Conservation (phyloP, 2,113 vertebrate genomes). For the Heteronetta atricapilla region DNA sequence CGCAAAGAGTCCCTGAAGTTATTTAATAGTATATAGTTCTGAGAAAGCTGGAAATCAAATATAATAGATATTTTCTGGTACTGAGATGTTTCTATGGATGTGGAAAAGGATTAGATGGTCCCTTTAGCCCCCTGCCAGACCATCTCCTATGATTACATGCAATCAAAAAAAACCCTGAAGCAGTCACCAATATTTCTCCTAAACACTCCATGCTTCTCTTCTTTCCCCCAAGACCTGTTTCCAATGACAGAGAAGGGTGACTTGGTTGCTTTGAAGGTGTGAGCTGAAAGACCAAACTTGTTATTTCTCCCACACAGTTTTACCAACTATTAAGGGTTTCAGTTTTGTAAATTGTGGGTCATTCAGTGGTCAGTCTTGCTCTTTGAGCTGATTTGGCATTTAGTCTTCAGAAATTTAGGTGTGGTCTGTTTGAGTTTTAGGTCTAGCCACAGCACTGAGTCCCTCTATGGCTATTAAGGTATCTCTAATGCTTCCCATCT, state of each 20-base stretch:
- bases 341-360: background rate
- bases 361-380: background rate
- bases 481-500: background rate
- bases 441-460: background rate
- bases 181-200: background rate
- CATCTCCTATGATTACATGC: background rate
- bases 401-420: background rate
- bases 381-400: background rate
- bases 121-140: background rate
- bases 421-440: background rate
- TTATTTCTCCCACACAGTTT: background rate
- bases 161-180: background rate
- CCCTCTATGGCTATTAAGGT: background rate
- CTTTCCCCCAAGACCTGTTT: background rate
- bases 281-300: background rate
- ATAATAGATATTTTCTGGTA: conserved; percentile 13
- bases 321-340: background rate
- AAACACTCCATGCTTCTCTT: background rate
- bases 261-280: background rate
- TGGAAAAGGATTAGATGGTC: conserved; percentile 1
- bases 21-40: conserved; percentile 9
- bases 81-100: background rate
- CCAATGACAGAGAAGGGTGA: background rate
- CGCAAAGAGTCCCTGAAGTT: conserved; percentile 33
- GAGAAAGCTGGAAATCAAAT: background rate